Evolutionary conservation across 92 coral and sea anemone genomes (phyloP).

Genomic region (Muricea muricata): DNA sequence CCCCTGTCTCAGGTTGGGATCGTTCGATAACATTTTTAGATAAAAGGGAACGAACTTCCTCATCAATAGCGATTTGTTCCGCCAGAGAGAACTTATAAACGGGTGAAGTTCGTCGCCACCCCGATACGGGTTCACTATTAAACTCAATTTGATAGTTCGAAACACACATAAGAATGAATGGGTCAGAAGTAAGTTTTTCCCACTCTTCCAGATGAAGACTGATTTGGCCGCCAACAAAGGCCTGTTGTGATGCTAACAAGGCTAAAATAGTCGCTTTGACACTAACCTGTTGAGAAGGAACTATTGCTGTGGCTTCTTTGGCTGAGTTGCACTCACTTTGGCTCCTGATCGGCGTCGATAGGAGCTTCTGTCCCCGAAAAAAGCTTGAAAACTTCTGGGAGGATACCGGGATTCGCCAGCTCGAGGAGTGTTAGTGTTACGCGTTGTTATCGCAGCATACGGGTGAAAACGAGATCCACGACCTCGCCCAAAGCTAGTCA

Average conservation of each 20-base stretch:
- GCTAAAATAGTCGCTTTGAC: neutral
- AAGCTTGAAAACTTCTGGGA: neutral
- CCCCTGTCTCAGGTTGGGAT: neutral
- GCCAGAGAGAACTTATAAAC: conserved; percentile 36
- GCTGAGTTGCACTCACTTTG: neutral
- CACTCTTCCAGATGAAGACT: neutral
- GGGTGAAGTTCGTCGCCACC: neutral
- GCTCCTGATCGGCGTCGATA: conserved; percentile 11
- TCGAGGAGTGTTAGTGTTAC: too few species aligned
- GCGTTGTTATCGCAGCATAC: neutral
- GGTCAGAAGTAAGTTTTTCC: neutral
- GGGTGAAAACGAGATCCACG: neutral
- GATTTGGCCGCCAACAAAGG: neutral
- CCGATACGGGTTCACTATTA: neutral
- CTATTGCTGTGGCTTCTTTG: neutral
- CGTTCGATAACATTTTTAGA: conserved; percentile 42
- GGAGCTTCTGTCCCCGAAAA: conserved; percentile 21
- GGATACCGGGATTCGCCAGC: neutral
- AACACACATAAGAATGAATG: neutral
- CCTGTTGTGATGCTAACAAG: neutral
- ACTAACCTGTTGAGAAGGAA: neutral
- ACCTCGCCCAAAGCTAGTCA: neutral
- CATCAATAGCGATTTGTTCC: conserved; percentile 59
- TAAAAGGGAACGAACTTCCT: conserved; percentile 44
- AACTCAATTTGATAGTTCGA: neutral